A percentile compares a stretch with the other conserved stretches of the same genome.
Conservation (phyloP, 2,888 invertebrate species). For the Amphimallon solstitiale region DNA sequence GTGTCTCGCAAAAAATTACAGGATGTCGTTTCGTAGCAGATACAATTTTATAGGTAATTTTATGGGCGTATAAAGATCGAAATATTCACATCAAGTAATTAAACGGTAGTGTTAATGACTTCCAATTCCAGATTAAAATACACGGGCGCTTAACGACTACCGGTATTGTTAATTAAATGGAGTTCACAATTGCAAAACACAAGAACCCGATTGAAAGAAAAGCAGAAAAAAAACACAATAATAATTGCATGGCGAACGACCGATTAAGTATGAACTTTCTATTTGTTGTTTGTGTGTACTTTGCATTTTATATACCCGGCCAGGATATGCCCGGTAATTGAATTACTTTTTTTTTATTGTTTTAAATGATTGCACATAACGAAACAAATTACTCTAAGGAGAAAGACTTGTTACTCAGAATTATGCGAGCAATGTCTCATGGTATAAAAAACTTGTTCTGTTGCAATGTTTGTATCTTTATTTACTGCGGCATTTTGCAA, state of each 20-base stretch:
- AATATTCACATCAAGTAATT: not conserved
- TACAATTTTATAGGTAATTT: conserved; percentile 33
- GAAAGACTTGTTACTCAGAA: conserved; percentile 34
- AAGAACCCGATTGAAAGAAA: too few species aligned
- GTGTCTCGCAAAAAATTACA: too few species aligned
- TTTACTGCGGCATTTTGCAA: conserved; percentile 29
- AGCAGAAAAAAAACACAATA: not conserved
- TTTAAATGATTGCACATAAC: conserved; percentile 35
- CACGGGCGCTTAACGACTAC: conserved; percentile 7
- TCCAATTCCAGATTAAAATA: not conserved
- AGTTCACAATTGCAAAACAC: not conserved
- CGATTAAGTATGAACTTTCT: conserved; percentile 12
- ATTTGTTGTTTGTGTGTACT: conserved; percentile 6
- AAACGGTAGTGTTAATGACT: conserved; percentile 14
- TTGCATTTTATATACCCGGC: conserved; percentile 19
- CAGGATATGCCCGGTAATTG: conserved; percentile 30
- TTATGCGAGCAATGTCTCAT: conserved; percentile 30
- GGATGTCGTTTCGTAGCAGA: too few species aligned
- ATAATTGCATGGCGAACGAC: not conserved
- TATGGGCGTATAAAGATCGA: not conserved
- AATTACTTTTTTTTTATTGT: conserved; percentile 32
- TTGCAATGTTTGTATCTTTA: conserved; percentile 27
- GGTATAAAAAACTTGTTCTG: conserved; percentile 31
- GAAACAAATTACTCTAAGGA: conserved; percentile 36
- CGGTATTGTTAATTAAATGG: conserved; percentile 1